Evolutionary conservation across 2,797 vertebrate genomes (phyloP).

Genomic region (Megalops cyprinoides): DNA sequence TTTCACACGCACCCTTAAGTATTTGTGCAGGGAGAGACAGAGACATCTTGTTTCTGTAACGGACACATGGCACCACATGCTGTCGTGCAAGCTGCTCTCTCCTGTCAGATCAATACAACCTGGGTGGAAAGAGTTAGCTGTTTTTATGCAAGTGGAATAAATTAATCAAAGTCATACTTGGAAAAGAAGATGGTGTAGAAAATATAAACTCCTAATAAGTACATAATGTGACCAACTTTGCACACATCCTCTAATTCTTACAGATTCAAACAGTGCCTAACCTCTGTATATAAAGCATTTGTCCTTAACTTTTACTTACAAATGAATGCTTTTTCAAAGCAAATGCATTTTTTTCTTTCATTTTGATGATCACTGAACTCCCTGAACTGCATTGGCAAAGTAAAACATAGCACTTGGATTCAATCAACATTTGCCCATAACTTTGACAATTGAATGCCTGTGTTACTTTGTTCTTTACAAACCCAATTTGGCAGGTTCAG

Average conservation of each 20-base stretch:
- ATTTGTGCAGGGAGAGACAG: constrained; percentile 35
- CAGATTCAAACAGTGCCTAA: too few relatives aligned
- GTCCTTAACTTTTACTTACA: too few relatives aligned
- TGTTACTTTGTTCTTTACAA: too few relatives aligned
- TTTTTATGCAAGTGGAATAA: not conserved
- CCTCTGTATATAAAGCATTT: too few relatives aligned
- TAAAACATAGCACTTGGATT: too few relatives aligned
- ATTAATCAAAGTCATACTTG: not conserved
- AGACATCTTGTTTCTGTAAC: not conserved
- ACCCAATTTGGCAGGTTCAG: too few relatives aligned
- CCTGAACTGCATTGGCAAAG: too few relatives aligned
- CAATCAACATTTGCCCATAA: too few relatives aligned
- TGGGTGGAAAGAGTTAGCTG: not conserved
- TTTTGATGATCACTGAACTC: too few relatives aligned
- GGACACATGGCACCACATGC: not conserved
- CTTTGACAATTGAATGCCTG: too few relatives aligned
- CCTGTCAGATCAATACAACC: not conserved
- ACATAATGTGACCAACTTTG: not conserved
- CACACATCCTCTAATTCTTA: not conserved
- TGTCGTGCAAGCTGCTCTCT: not conserved
- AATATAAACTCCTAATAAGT: not conserved
- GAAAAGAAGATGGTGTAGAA: not conserved
- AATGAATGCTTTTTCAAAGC: too few relatives aligned
- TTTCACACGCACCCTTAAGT: constrained; percentile 36
- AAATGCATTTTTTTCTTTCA: too few relatives aligned